Evolutionary conservation across 2,888 invertebrate genomes (phyloP).

Genomic region (Phasia obesa): DNA sequence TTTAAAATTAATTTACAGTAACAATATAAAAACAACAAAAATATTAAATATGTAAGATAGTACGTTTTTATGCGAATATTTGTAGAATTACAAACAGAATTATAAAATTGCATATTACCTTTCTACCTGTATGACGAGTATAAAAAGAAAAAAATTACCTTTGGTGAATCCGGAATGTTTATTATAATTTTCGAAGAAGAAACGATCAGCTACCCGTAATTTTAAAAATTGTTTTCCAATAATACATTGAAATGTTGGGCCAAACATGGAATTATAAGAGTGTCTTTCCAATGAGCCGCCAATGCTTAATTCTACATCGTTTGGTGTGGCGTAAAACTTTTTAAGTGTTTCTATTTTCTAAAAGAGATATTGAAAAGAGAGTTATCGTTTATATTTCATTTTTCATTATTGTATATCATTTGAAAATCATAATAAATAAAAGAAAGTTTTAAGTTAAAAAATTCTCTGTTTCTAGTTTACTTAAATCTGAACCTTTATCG

Average conservation of each 20-base stretch:
- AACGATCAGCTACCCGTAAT: constrained; percentile 87
- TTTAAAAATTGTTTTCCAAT: constrained; percentile 87
- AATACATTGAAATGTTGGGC: constrained; percentile 89
- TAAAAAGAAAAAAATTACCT: constrained; percentile 77
- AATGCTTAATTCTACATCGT: constrained; percentile 88
- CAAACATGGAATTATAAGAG: constrained; percentile 85
- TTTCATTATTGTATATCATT: background rate
- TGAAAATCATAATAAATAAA: no score
- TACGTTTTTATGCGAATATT: no score
- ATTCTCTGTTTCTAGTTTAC: no score
- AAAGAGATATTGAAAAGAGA: constrained; percentile 62
- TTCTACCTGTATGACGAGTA: no score
- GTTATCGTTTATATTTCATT: background rate
- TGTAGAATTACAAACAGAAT: no score
- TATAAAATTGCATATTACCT: no score
- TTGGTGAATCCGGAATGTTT: constrained; percentile 83
- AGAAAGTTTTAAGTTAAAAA: no score
- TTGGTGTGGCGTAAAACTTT: constrained; percentile 85
- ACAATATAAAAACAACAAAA: no score
- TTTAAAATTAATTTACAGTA: no score
- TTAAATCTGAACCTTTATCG: no score
- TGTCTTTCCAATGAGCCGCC: constrained; percentile 87
- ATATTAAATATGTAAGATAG: no score
- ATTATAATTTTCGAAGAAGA: constrained; percentile 86
- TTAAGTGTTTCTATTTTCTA: constrained; percentile 85